phyloP scores from a whole-genome alignment of 2,888 invertebrate genomes.

The Dioctria rufipes region DNA sequence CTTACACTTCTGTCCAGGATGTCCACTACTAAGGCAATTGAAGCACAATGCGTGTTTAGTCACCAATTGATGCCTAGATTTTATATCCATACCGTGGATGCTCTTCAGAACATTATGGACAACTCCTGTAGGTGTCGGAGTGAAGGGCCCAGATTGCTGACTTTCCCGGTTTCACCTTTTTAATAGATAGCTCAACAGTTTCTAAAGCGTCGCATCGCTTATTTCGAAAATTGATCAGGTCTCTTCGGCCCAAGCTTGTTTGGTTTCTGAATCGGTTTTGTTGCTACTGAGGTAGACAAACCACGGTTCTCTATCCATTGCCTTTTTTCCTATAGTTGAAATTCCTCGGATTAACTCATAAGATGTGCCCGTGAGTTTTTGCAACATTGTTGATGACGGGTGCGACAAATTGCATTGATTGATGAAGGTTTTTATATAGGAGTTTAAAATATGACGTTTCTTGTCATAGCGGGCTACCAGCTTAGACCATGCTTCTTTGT shows the following conservation, averaged over 20 bases:
- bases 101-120: background rate
- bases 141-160: background rate
- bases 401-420: background rate
- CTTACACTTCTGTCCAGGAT: background rate
- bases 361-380: background rate
- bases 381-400: background rate
- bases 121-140: background rate
- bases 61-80: background rate
- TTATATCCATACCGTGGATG: background rate
- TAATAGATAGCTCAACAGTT: background rate
- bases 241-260: slow-evolving; percentile 5
- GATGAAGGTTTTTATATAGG: background rate
- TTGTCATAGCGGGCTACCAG: slow-evolving; percentile 7
- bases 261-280: background rate
- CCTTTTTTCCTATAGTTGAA: background rate
- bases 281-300: background rate
- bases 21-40: background rate
- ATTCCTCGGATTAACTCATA: background rate
- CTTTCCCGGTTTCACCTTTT: background rate
- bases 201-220: background rate
- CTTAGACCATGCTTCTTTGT: background rate
- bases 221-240: background rate
- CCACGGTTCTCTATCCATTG: background rate
- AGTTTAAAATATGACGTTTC: background rate
- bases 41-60: background rate